These are phyloP conservation scores for Hapalemur alaotrensis DNA, from an alignment of 2,797 vertebrate species.

Conservation along the genomic window DNA sequence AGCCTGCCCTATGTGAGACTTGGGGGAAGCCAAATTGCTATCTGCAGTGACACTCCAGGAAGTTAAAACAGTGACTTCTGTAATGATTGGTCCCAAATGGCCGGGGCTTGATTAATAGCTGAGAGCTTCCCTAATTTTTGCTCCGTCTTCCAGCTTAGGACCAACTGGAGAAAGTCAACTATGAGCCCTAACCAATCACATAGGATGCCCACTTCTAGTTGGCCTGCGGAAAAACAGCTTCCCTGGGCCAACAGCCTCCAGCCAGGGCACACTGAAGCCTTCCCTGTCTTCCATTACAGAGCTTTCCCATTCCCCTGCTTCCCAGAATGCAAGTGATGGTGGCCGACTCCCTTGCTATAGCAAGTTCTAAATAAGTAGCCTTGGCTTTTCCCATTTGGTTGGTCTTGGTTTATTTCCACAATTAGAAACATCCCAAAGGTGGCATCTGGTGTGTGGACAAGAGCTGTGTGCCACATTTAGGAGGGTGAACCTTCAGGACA, in stretches of 20 bases:
- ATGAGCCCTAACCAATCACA: neutral
- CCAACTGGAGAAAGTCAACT: neutral
- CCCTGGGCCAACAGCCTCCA: neutral
- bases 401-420: neutral
- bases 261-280: neutral
- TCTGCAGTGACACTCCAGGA: constrained; percentile 9
- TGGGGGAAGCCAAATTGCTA: neutral
- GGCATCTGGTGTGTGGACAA: neutral
- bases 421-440: neutral
- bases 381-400: neutral
- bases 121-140: neutral
- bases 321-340: neutral
- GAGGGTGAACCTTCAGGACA: neutral
- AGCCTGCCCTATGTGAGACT: neutral
- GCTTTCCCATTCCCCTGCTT: neutral
- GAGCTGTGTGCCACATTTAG: neutral
- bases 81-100: neutral
- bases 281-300: neutral
- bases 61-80: neutral
- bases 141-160: neutral
- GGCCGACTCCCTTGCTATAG: neutral
- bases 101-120: neutral
- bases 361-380: neutral
- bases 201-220: neutral
- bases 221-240: neutral